Evolutionary conservation across 2,113 vertebrate species (phyloP), one percentile per base, ranked within the genome.

Genomic region (Myxocyprinus asiaticus): DNA sequence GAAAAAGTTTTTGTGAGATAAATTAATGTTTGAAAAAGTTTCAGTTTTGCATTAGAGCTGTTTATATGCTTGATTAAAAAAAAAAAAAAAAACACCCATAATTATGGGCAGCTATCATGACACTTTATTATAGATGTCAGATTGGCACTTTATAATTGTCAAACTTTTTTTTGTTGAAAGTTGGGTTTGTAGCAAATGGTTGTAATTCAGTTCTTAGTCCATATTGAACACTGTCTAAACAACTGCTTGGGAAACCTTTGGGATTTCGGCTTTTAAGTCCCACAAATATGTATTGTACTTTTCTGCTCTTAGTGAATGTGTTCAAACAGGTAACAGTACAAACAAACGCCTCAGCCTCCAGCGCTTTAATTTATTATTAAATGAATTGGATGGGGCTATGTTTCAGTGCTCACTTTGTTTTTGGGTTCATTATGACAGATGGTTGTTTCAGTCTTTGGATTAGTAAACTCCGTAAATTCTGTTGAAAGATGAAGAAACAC

Each of bases 271-370:
- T 53, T 53, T 76, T 76, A 43, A 65, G 61, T 53, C 9, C 14
- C 48, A 76, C 59, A 65, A 53, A 65, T 65, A 64, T 76, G 48
- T 55, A 65, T 76, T 75, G 45, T 63, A 75, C 17, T 63, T 75
- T 63, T 65, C 56, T 63, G 71, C 48, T 42, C 48, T 53, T 44
- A 64, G 22, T 65, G 73, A 76, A 76, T 76, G 62, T 76, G 73
- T 76, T 55, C 22, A 55, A 76, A 65, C 59, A 65, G 61, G 62
- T n/a, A 76, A 65, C 73, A 53, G 61, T n/a, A 51, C 72, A 64
- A 76, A 65, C 12, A 55, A 61, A 76, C 73, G 14, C 73, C 73
- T 76, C 59, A 76, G 61, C 73, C 73, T 76, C 17, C 73, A 76
- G 73, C 62, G 33, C 48, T 55, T 44, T 11, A 65, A 76, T 76